Base-by-base conservation (phyloP, 2,888 invertebrate genomes). In the Slavum lentiscoides region DNA sequence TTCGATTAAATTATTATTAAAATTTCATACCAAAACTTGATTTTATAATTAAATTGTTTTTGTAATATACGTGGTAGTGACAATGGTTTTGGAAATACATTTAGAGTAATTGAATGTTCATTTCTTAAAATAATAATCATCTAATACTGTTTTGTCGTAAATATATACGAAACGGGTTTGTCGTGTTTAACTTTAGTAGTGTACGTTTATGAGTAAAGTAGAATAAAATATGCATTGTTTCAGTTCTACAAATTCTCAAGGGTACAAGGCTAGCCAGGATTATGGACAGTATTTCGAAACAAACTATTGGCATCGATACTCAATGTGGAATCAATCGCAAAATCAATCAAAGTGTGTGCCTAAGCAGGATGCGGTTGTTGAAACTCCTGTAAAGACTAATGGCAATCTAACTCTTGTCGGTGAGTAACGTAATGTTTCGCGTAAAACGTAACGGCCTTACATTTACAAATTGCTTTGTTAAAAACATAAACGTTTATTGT, bases 251-350 rank as follows among this genome's bases (percentile, higher is more conserved):
- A 72, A 80, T 66, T 64, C 80, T 43, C 80, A 72, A 64, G 80
- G 80, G 1, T 80, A 80, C 30, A 80, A 80, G 17, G 61, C 80
- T 43, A 80, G 70, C 23, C 80, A 80, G 58, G 80, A 80, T 72
- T 80, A 80, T 66, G 80, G 80, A 6, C 80, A 80, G 21, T 80
- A 80, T 72, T 80, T 80, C 64, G 80, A 80, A 80, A 72, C 80
- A 5, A 80, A 80, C 58, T 80, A 80, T 30, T 80, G 80, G 80
- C 72, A 72, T 72, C 80, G 72, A n/a, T 80, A 80, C 39, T 58
- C 66, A 21, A 30, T 72, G 64, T 80, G 80, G 80, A 80, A 80
- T 21, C 80, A 80, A 43, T 37, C 77, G 15, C 39, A 13, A 30
- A 64, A 30, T 66, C 72, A 72, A 30, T 64, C 64, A 30, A 80